phyloP scores from a whole-genome alignment of 2,113 vertebrate species.

The Amblyopsis rosae region DNA sequence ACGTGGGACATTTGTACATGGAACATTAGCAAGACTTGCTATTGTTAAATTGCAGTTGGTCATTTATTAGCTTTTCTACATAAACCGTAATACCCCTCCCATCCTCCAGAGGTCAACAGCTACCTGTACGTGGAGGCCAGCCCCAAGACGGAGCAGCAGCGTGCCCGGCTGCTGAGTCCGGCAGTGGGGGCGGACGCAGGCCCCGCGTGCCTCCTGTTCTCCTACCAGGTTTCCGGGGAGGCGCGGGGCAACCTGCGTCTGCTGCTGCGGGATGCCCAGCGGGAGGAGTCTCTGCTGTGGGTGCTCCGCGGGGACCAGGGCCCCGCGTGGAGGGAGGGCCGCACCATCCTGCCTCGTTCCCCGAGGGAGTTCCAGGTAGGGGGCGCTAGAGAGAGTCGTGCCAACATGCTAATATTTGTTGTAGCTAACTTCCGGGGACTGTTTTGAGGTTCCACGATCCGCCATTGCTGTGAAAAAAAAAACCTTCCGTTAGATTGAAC shows the following conservation, averaged over 20 bases:
- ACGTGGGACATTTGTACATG: no score
- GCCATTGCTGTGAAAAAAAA: no score
- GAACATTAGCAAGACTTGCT: no score
- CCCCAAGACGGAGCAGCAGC: slow-evolving; percentile 81
- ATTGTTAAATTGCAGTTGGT: no score
- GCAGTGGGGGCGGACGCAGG: slow-evolving; percentile 81
- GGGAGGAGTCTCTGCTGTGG: slow-evolving; percentile 89
- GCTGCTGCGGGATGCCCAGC: slow-evolving; percentile 79
- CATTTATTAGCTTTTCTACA: no score
- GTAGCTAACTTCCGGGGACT: no score
- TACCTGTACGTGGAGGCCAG: slow-evolving; percentile 86
- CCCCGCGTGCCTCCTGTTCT: slow-evolving; percentile 91
- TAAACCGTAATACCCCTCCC: neutral
- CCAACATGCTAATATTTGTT: no score
- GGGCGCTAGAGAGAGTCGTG: no score
- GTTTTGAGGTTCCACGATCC: no score
- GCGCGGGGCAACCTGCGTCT: slow-evolving; percentile 84
- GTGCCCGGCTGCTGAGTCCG: slow-evolving; percentile 86
- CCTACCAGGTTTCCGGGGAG: slow-evolving; percentile 86
- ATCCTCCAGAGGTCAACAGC: slow-evolving; percentile 78
- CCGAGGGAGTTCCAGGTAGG: slow-evolving; percentile 88
- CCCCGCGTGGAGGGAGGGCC: slow-evolving; percentile 88
- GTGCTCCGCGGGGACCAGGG: slow-evolving; percentile 86
- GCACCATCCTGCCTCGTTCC: slow-evolving; percentile 89
- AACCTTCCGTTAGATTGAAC: no score